These are phyloP conservation scores for Buceros bicornis DNA, from an alignment of 2,797 vertebrate genomes.

Conservation along the genomic window DNA sequence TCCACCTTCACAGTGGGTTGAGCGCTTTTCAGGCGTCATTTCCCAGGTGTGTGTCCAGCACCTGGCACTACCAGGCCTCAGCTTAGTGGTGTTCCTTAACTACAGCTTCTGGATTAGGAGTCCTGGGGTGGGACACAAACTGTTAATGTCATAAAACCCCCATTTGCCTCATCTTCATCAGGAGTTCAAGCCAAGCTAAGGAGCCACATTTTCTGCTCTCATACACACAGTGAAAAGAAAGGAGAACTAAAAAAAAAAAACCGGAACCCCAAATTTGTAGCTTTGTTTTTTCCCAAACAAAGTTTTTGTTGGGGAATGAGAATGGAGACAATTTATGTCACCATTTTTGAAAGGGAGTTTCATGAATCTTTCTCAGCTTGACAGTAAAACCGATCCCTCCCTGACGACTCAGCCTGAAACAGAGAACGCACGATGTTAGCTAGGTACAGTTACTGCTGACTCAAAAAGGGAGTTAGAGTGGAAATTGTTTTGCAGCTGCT, in stretches of 20 bases:
- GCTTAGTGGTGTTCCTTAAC: neutral
- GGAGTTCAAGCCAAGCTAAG: neutral
- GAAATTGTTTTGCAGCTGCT: conserved; percentile 47
- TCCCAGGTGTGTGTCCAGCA: neutral
- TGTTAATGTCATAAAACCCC: neutral
- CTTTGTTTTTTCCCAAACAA: fast-evolving
- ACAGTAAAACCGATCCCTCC: neutral
- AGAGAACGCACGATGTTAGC: conserved; percentile 32
- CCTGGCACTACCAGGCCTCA: neutral
- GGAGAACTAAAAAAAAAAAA: neutral
- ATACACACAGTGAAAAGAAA: neutral
- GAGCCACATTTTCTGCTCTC: neutral
- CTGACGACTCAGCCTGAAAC: conserved; percentile 42
- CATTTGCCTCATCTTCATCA: neutral
- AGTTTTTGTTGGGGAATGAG: neutral
- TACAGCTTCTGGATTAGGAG: neutral
- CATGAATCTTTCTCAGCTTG: conserved; percentile 4
- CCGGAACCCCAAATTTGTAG: neutral
- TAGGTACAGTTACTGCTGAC: conserved; percentile 26
- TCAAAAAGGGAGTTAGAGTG: conserved; percentile 30
- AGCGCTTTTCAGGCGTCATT: neutral
- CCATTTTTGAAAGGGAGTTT: neutral
- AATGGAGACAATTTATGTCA: neutral
- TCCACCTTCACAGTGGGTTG: neutral
- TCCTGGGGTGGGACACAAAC: neutral